Percentiles rank a stretch among this genome's conserved stretches.
phyloP scores from a whole-genome alignment of 2,797 vertebrate species.

The Nasua narica region DNA sequence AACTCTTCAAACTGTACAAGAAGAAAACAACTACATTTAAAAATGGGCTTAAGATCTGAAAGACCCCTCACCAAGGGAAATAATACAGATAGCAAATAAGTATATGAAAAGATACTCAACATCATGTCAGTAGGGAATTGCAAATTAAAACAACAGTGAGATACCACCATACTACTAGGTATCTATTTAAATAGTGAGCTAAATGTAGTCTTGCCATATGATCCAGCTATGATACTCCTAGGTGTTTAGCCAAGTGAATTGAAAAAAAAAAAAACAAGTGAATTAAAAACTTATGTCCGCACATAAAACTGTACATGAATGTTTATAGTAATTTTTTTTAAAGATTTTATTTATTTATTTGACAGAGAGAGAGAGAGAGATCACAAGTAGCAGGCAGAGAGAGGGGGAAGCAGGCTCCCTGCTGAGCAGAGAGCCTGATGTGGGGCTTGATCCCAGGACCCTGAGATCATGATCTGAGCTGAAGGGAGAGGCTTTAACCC shows the following conservation, averaged over 20 bases:
- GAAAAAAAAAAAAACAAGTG: too few relatives aligned
- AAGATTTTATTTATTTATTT: too few relatives aligned
- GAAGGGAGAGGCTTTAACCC: too few relatives aligned
- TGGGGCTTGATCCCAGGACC: too few relatives aligned
- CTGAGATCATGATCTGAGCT: too few relatives aligned
- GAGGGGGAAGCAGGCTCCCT: too few relatives aligned
- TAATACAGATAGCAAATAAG: background rate
- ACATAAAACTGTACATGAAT: background rate
- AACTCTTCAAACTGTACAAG: background rate
- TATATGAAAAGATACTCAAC: background rate
- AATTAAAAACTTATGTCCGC: background rate
- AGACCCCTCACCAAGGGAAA: background rate
- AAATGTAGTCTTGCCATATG: background rate
- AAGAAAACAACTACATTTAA: background rate
- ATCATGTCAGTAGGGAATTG: background rate
- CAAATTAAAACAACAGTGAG: background rate
- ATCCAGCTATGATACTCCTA: background rate
- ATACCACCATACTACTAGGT: background rate
- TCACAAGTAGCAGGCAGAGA: too few relatives aligned
- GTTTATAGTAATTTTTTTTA: background rate
- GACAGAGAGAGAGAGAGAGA: too few relatives aligned
- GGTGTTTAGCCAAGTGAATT: background rate
- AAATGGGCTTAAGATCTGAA: background rate
- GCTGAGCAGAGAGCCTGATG: too few relatives aligned
- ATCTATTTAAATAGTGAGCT: background rate